phyloP scores from a whole-genome alignment of 2,113 vertebrate species.

The Crotalus horridus region DNA sequence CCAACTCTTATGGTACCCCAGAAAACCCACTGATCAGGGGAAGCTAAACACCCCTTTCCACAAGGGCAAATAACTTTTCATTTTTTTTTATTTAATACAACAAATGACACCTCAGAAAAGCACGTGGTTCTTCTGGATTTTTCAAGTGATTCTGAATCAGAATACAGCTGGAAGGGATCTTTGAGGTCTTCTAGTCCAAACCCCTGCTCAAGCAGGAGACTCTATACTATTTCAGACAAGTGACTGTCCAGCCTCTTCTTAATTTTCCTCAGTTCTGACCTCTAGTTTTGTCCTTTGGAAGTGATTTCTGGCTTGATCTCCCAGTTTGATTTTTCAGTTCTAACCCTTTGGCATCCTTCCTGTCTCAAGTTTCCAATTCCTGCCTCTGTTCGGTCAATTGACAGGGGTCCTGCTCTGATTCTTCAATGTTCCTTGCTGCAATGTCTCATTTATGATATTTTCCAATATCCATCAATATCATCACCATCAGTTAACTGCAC shows the following conservation, averaged over 20 bases:
- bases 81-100: neutral
- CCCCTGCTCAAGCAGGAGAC: no score
- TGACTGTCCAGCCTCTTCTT: no score
- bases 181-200: no score
- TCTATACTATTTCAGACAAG: no score
- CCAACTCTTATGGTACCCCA: neutral
- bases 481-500: rapidly evolving
- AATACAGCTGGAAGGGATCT: no score
- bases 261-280: neutral
- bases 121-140: neutral
- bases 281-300: neutral
- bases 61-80: neutral
- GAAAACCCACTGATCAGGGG: neutral
- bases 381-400: neutral
- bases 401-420: neutral
- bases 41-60: neutral
- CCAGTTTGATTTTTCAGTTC: neutral
- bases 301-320: neutral
- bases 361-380: neutral
- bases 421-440: neutral
- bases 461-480: neutral
- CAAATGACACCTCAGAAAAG: neutral
- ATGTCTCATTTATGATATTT: neutral
- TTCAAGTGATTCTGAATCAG: neutral
- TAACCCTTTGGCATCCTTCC: neutral